Evolutionary conservation across 2,113 vertebrate species (phyloP).

Genomic region (Pitta sordida): DNA sequence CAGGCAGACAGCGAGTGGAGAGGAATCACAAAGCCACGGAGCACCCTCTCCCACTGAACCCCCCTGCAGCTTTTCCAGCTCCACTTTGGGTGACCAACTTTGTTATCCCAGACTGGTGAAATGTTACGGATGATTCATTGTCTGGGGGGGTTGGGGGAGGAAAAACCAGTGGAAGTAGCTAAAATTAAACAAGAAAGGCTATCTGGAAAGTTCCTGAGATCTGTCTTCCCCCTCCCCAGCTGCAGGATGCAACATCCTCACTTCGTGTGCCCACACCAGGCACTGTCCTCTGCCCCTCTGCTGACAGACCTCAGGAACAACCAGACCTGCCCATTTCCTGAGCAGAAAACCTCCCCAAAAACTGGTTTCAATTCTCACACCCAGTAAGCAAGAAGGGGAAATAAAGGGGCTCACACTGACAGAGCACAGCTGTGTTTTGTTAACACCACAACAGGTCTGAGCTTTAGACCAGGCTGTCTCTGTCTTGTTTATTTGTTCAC

Average conservation of each 20-base stretch:
- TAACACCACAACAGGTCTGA: background rate
- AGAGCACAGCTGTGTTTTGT: background rate
- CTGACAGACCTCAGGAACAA: background rate
- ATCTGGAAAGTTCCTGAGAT: background rate
- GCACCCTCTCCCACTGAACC: background rate
- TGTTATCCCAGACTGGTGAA: background rate
- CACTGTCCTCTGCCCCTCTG: background rate
- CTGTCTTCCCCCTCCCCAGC: background rate
- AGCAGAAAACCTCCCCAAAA: background rate
- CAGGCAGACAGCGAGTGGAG: accelerated
- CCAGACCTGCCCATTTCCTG: background rate
- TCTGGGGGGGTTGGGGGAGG: background rate
- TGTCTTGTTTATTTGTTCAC: background rate
- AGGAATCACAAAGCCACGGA: background rate
- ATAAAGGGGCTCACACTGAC: background rate
- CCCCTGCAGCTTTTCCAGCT: background rate
- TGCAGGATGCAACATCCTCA: background rate
- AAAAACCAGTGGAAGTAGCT: background rate
- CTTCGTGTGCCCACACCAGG: background rate
- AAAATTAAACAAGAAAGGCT: background rate
- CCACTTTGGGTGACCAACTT: background rate
- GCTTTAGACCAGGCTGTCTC: background rate
- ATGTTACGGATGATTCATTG: background rate
- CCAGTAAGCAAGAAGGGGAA: background rate
- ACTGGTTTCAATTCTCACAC: background rate